Evolutionary conservation across 2,888 invertebrate genomes (phyloP), one percentile per base, ranked within the genome.

Genomic region (Pemphredon lugubris): DNA sequence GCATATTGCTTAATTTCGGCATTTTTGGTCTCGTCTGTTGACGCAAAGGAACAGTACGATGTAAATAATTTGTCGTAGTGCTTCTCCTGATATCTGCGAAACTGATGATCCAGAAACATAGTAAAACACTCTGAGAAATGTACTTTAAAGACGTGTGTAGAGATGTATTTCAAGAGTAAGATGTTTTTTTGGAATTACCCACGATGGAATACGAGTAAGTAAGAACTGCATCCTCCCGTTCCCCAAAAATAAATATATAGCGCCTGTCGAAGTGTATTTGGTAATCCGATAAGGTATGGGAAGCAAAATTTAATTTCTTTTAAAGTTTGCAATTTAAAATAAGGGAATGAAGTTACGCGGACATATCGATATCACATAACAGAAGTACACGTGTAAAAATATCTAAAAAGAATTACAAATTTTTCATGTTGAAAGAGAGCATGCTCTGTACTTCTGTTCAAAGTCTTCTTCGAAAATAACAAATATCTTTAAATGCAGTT

Each of bases 371-470:
- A 40, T 40, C 40, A 40, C 40, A 40, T 55, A 16, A 21, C 20
- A 67, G 55, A 57, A 61, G 44, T 30, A 39, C 47, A 30, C 16
- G 7, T 6, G 13, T 16, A 6, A 44, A 37, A 11, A 11, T 7
- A 9, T 39, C 2, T 11, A 63, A 40, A 2, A 34, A 16, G 18
- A 30, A 42, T 23, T 16, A 42, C 14, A 58, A 7, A 53, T 53
- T 48, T 34, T 23, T 16, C 11, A 44, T 44, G 13, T 13, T 11
- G 9, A 73, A n/a, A n/a, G 66, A 71, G 66, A 61, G 61, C 71
- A 44, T 53, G 13, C 26, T 53, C 18, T 48, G 53, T 48, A 63
- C 63, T 58, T 53, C 48, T 14, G 63, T 23, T 1, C 23, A 11
- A 11, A 57, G 14, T 45, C 23, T 51, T 53, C 9, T 26, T 20